Base-by-base conservation (phyloP, 2,797 vertebrate species). In the Remorina albescens region DNA sequence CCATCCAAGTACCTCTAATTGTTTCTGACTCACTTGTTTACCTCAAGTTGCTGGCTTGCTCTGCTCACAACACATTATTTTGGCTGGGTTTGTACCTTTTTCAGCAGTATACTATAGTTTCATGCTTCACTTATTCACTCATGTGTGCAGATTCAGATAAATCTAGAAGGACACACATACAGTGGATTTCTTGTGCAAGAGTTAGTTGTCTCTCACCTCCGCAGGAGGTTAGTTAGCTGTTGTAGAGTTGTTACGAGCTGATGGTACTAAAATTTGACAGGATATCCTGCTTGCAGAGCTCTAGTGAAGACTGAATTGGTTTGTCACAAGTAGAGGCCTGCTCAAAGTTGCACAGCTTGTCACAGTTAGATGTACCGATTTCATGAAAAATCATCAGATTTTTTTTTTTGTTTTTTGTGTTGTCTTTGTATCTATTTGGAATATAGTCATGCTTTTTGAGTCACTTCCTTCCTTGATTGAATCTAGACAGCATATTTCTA, bases 231-330 rank as follows among this genome's bases (percentile, higher is more conserved):
- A 26, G 15, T 47, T 54, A 26, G 15, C 68, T 83, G 82, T 76
- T 79, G 69, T 9, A 64, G 75, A 77, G 79, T 62, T 73, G 68
- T 66, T 63, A 46, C 3, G 23, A 76, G 61, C 28, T 57, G 70
- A 47, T 71, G 61, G 66, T 74, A 58, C 49, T 66, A 69, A 75
- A 69, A 21, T 86, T 87, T 82, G 85, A 95, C 94, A 95, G 95
- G 94, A 95, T 93, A 92, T 95, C 94, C 95, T 94, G 93, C 67
- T 91, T 91, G 76, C 78, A 63, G 78, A 69, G 74, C 81, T 47
- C 62, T 32, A 64, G 67, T 41, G 58, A 66, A 44, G 84, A 60
- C 16, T 15, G 47, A 68, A 58, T 26, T 51, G 74, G 66, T 87
- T 72, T 74, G 51, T 67, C 78, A 72, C 74, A 77, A 36, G 80